Percentiles rank a stretch among this genome's conserved stretches.
Conservation (phyloP, 2,113 vertebrate genomes). For the Baryphthengus martii region DNA sequence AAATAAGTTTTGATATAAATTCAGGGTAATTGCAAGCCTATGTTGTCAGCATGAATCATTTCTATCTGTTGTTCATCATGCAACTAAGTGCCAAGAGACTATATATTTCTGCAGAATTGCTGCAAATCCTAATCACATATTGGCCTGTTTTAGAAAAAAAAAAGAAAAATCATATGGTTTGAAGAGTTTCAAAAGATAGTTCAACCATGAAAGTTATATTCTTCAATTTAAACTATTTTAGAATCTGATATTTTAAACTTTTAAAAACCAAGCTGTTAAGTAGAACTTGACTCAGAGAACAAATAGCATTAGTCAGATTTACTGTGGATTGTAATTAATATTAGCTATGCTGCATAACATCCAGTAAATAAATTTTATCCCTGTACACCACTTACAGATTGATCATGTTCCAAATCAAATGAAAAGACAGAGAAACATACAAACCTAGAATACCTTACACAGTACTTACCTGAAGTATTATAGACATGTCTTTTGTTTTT, state of each 20-base stretch:
- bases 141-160: neutral
- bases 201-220: neutral
- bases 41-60: neutral
- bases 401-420: slow-evolving; percentile 1
- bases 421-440: neutral
- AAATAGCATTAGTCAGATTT: slow-evolving; percentile 31
- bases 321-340: slow-evolving; percentile 38
- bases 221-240: neutral
- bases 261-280: neutral
- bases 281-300: neutral
- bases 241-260: neutral
- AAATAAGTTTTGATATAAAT: neutral
- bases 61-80: neutral
- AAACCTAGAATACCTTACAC: neutral
- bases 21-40: neutral
- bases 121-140: neutral
- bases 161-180: neutral
- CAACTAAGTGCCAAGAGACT: neutral
- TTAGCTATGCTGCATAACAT: neutral
- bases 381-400: neutral
- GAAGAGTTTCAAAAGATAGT: neutral
- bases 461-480: neutral
- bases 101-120: neutral
- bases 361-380: slow-evolving; percentile 20
- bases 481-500: neutral